These are phyloP conservation scores for Eledone cirrhosa DNA, from an alignment of 2,888 invertebrate species.

Conservation along the genomic window DNA sequence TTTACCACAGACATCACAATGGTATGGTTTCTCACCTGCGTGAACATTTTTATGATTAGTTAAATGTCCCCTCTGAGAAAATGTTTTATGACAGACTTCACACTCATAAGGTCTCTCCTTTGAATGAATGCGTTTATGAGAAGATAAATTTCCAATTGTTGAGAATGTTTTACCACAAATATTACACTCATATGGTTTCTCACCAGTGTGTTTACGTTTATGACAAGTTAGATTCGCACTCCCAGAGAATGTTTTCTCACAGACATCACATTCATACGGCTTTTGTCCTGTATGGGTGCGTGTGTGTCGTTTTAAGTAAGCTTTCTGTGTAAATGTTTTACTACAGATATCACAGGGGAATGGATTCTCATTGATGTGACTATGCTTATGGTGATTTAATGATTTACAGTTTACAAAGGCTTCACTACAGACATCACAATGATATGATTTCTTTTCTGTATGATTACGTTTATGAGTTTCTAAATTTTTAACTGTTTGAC, in stretches of 20 bases:
- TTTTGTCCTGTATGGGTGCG: conserved; percentile 8
- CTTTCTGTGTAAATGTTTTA: background rate
- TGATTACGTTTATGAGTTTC: background rate
- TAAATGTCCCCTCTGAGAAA: background rate
- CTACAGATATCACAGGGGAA: background rate
- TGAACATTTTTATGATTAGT: background rate
- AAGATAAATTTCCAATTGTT: background rate
- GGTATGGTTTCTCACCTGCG: conserved; percentile 1
- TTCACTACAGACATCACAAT: background rate
- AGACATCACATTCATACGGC: conserved; percentile 37
- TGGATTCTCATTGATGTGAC: background rate
- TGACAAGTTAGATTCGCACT: conserved; percentile 39
- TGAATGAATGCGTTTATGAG: conserved; percentile 4
- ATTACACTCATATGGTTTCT: conserved; percentile 5
- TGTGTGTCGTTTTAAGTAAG: background rate
- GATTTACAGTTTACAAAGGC: background rate
- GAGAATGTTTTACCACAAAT: background rate
- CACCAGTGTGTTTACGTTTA: conserved; percentile 36
- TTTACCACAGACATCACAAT: background rate
- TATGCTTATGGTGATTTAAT: background rate
- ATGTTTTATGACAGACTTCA: background rate
- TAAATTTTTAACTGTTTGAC: background rate
- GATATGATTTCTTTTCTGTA: background rate
- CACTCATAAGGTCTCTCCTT: background rate
- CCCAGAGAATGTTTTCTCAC: conserved; percentile 40